Evolutionary conservation across 1,140 invertebrate genomes (phyloP), one percentile per base, ranked within the genome.

Genomic region (Chrysopa pallens): DNA sequence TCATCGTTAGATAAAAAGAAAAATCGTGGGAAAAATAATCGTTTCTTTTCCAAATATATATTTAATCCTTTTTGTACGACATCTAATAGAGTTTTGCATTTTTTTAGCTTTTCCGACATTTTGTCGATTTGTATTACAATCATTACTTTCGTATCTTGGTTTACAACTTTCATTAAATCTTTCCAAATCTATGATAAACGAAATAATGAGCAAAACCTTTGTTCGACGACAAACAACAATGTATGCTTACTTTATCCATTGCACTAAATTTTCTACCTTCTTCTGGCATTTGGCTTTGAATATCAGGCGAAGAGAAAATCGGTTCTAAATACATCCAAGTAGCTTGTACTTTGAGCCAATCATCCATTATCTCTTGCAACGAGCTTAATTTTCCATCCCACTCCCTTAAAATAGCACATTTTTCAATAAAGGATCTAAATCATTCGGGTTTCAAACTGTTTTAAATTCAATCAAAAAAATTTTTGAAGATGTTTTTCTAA

Each of bases 1-100:
- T 97, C 92, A 58, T 96, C 91, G 59, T 97, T 96, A 6, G 93
- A 96, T 12, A 98, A 63, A 63, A 97, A 97, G 74, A 96, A 97
- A 69, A 98, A 96, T 48, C 90, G 67, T 4, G 93, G 88, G 64
- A 96, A 98, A 55, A 77, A 93, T 0, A 95, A 65, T 17, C 92
- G 70, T 57, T 97, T 96, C 69, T 94, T 94, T 62, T 97, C 92
- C 50, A 98, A 65, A 58, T 97, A 96, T 43, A 84, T 84, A 57
- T 94, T 92, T 6, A 98, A 65, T 38, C 92, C 92, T 59, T 84
- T 80, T 55, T 93, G 88, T 45, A 96, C 91, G 37, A 90, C 63
- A 53, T 96, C 85, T 36, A 91, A 59, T 3, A 95, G 60, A 41
- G 74, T 80, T 51, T 87, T 93, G 9, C 84, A 88, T 60, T 93